A percentile compares a stretch with the other conserved stretches of the same genome.
Evolutionary conservation across 2,797 vertebrate genomes (phyloP).

Genomic region (Enteromius trimaculatus): DNA sequence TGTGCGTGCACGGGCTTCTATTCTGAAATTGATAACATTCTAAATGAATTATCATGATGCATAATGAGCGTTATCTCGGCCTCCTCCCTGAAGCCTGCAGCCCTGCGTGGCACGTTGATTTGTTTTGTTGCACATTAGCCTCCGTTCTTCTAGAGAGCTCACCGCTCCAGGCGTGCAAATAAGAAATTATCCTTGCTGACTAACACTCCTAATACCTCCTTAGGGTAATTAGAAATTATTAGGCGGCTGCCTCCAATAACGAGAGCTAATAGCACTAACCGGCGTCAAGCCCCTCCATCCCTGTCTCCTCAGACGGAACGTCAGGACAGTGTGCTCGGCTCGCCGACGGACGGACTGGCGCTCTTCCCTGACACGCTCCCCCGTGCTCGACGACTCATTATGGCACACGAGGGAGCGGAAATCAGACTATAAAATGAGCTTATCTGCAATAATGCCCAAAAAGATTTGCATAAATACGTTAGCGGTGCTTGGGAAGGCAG

Average conservation of each 20-base stretch:
- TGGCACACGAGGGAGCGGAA: conserved; percentile 76
- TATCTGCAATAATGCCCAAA: conserved; percentile 81
- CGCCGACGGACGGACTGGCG: conserved; percentile 65
- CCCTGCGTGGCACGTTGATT: conserved; percentile 82
- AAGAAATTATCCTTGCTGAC: conserved; percentile 87
- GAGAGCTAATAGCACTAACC: conserved; percentile 76
- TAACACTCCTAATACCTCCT: conserved; percentile 85
- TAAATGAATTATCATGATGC: conserved; percentile 84
- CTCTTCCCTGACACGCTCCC: conserved; percentile 75
- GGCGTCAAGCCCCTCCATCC: conserved; percentile 72
- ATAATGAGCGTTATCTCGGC: conserved; percentile 81
- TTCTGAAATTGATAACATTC: conserved; percentile 84
- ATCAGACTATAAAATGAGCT: conserved; percentile 84
- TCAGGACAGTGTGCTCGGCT: conserved; percentile 54
- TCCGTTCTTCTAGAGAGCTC: conserved; percentile 78
- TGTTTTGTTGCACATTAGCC: conserved; percentile 83
- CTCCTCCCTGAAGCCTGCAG: conserved; percentile 72
- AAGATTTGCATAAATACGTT: conserved; percentile 83
- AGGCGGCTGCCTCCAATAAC: conserved; percentile 80
- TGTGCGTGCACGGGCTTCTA: conserved; percentile 59
- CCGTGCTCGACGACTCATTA: conserved; percentile 79
- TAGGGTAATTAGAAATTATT: conserved; percentile 87
- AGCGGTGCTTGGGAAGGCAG: conserved; percentile 75
- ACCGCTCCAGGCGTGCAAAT: conserved; percentile 84
- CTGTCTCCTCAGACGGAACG: conserved; percentile 71